Percentiles rank a stretch among this genome's conserved stretches.
These are phyloP conservation scores for Propithecus coquereli DNA, from an alignment of 2,113 vertebrate species.

Conservation along the genomic window DNA sequence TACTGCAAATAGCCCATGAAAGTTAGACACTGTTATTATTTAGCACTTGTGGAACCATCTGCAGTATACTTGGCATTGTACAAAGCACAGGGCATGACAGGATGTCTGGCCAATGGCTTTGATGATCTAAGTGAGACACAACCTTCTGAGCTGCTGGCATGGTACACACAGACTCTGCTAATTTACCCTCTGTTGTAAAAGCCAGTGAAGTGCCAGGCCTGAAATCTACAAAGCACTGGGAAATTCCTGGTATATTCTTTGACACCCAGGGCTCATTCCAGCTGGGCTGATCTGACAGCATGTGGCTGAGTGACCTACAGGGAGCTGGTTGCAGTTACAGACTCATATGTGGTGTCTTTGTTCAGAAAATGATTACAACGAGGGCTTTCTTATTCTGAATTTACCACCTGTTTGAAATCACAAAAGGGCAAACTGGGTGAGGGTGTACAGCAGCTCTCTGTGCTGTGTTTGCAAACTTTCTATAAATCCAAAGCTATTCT, in stretches of 20 bases:
- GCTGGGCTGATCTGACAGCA: constrained; percentile 20
- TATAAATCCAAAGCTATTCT: not conserved
- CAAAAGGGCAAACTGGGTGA: not conserved
- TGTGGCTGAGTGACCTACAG: not conserved
- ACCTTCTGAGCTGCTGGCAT: constrained; percentile 11
- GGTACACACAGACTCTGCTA: not conserved
- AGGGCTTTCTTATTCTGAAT: not conserved
- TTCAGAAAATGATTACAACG: not conserved
- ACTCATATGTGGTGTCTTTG: not conserved
- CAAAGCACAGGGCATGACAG: constrained; percentile 12
- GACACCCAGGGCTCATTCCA: not conserved
- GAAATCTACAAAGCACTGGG: not conserved
- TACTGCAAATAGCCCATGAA: constrained; percentile 49
- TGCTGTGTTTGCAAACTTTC: not conserved
- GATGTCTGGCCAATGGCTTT: constrained; percentile 25
- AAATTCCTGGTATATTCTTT: not conserved
- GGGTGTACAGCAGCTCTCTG: not conserved
- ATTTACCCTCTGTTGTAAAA: constrained; percentile 5
- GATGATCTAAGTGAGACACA: constrained; percentile 38
- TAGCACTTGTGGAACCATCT: constrained; percentile 45
- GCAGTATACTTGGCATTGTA: constrained; percentile 27
- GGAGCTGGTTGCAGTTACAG: not conserved
- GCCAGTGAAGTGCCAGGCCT: not conserved
- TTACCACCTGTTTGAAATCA: constrained; percentile 27
- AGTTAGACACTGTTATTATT: constrained; percentile 53